A percentile compares a stretch with the other conserved stretches of the same genome.
Conservation (phyloP, 2,113 vertebrate species). For the Melanostigma gelatinosum region DNA sequence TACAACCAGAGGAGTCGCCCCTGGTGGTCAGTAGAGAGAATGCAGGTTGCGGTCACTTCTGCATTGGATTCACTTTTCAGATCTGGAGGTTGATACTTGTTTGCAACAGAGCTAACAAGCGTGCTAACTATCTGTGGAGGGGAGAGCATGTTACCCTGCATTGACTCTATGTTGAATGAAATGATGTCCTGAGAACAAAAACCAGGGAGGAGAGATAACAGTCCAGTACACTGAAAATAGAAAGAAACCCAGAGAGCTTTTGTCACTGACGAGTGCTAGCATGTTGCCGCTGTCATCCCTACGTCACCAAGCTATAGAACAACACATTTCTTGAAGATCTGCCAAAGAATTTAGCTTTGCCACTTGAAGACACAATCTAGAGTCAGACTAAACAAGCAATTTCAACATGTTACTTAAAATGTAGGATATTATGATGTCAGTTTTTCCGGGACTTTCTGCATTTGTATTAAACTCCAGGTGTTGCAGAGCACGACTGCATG, state of each 20-base stretch:
- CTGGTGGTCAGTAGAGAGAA: not conserved
- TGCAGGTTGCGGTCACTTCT: not conserved
- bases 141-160: not conserved
- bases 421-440: not conserved
- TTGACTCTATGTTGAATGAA: not conserved
- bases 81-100: not conserved
- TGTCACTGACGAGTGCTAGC: not conserved
- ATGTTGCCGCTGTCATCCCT: not conserved
- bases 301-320: not conserved
- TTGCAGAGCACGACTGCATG: not conserved
- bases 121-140: not conserved
- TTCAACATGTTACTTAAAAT: not conserved
- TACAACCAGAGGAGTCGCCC: not conserved
- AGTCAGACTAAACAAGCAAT: not conserved
- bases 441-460: not conserved
- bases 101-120: not conserved
- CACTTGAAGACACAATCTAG: not conserved
- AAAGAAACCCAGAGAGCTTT: not conserved
- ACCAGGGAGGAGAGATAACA: not conserved
- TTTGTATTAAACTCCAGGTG: not conserved
- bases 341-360: not conserved
- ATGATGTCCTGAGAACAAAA: not conserved
- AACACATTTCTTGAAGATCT: not conserved
- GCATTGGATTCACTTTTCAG: not conserved
- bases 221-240: not conserved